Evolutionary conservation across 2,797 vertebrate species (phyloP).

Genomic region (Sciurus vulgaris): DNA sequence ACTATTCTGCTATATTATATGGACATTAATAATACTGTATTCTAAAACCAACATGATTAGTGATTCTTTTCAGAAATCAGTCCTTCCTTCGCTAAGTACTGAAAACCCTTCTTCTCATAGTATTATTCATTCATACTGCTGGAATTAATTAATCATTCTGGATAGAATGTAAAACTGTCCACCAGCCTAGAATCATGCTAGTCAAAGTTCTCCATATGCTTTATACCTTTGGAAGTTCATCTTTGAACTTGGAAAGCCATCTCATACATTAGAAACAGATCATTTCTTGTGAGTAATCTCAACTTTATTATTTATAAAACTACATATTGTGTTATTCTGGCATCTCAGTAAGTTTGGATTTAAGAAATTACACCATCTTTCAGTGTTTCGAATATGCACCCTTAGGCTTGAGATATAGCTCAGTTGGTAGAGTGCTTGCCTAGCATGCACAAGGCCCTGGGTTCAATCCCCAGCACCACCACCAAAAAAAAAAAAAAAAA

Average conservation of each 20-base stretch:
- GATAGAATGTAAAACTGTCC: background rate
- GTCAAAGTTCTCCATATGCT: background rate
- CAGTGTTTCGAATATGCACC: background rate
- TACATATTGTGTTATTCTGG: background rate
- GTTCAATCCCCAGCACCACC: too few relatives aligned
- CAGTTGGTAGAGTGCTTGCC: too few relatives aligned
- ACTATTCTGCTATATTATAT: background rate
- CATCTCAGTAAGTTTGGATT: background rate
- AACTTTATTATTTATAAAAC: background rate
- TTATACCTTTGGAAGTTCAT: background rate
- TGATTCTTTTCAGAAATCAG: background rate
- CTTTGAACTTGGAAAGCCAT: background rate
- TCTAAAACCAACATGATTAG: background rate
- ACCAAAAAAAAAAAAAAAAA: too few relatives aligned
- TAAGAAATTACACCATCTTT: background rate
- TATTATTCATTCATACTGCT: background rate
- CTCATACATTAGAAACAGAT: background rate
- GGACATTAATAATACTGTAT: background rate
- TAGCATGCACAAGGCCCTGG: too few relatives aligned
- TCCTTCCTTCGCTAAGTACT: background rate
- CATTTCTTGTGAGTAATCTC: background rate
- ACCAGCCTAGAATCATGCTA: background rate
- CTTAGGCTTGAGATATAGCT: too few relatives aligned
- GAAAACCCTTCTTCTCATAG: background rate
- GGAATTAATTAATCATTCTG: background rate